These are phyloP conservation scores for Drosophila kohkoa DNA, from an alignment of 1,140 invertebrate species.

Conservation along the genomic window DNA sequence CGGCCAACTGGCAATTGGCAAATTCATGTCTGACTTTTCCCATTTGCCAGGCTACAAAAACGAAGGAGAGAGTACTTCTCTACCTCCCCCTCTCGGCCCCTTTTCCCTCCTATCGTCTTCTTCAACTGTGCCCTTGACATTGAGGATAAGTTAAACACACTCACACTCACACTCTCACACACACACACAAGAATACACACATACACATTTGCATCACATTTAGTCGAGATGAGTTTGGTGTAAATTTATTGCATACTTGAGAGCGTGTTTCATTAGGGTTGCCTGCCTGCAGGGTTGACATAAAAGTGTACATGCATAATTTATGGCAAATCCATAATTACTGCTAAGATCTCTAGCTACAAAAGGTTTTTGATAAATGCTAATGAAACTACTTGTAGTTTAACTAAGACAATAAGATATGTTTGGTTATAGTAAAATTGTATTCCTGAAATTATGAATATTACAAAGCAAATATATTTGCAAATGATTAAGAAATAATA, in stretches of 20 bases:
- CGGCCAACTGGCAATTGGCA: constrained; percentile 48
- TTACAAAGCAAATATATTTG: too few species aligned
- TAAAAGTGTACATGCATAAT: neutral
- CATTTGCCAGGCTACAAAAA: neutral
- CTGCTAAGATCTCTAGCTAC: too few species aligned
- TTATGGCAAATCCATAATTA: neutral
- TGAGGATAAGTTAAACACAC: neutral
- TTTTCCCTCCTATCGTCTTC: neutral
- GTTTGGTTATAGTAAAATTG: too few species aligned
- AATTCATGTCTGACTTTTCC: constrained; percentile 36
- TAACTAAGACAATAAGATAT: too few species aligned
- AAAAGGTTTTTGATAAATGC: too few species aligned
- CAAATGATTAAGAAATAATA: too few species aligned
- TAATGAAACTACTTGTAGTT: too few species aligned
- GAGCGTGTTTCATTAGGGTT: constrained; percentile 22
- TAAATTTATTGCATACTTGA: constrained; percentile 22
- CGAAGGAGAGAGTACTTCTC: neutral
- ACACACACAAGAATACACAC: neutral
- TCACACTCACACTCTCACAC: neutral
- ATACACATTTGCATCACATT: neutral
- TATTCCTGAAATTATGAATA: too few species aligned
- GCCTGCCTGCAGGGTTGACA: neutral
- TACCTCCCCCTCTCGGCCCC: neutral
- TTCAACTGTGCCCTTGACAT: constrained; percentile 21
- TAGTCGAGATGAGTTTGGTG: neutral